phyloP scores from a whole-genome alignment of 1,140 invertebrate species.

The Trachymyrmex cornetzi region DNA sequence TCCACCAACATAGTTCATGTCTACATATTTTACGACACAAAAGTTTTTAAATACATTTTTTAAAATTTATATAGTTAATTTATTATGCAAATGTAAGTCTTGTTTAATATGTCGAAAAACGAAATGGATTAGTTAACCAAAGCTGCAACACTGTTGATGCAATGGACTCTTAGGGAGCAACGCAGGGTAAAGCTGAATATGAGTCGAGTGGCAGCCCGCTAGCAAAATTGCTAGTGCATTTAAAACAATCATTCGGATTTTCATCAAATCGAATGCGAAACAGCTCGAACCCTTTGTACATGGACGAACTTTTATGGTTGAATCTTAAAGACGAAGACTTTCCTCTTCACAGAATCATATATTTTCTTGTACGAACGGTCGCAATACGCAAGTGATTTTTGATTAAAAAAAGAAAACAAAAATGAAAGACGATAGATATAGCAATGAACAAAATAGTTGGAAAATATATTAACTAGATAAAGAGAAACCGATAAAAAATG shows the following conservation, averaged over 20 bases:
- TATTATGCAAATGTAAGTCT: not conserved
- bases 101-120: not conserved
- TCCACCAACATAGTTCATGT: not conserved
- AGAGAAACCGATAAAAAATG: not conserved
- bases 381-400: conserved; percentile 15
- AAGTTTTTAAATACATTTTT: not conserved
- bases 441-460: conserved; percentile 9
- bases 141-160: conserved; percentile 48
- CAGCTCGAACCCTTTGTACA: conserved; percentile 46
- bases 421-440: conserved; percentile 6
- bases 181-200: conserved; percentile 44
- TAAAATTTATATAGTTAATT: not conserved
- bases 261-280: conserved; percentile 44
- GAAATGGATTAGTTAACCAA: conserved; percentile 51
- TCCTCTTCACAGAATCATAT: conserved; percentile 44
- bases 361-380: conserved; percentile 47
- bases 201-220: conserved; percentile 61
- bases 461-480: conserved; percentile 23
- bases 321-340: conserved; percentile 38
- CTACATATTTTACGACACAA: not conserved
- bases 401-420: not conserved
- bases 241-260: conserved; percentile 52
- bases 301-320: conserved; percentile 22
- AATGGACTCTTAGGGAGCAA: conserved; percentile 38
- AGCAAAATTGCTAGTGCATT: conserved; percentile 69